Base-by-base conservation (phyloP, 2,888 invertebrate genomes). In the Caenorhabditis afra region DNA sequence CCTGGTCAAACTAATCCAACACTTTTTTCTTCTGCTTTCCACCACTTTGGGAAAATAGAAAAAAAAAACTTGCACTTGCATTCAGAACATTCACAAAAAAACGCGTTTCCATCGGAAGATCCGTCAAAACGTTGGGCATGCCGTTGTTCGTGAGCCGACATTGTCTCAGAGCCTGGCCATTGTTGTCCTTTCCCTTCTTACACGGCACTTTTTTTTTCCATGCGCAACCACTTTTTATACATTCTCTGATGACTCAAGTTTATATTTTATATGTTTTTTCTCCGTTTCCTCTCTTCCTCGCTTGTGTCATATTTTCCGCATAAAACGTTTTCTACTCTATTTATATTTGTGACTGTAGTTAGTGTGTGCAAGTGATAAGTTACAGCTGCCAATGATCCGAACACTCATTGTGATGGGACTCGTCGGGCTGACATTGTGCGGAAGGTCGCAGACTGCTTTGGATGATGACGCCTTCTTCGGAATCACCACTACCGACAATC, bases 401-500 rank as follows among this genome's bases (percentile, higher is more conserved):
- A 11, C 35, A 22, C 14, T 58, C 11, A 1, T 58, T 18, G 4
- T 49, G 35, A 37, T 74, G n/a, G 23, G 52, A 23, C 37, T 57
- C 1, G 37, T 61, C 10, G 52, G 29, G 16, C 11, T 61, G 14
- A n/a, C 23, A 1, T 5, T 16, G 23, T 66, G 65, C 37, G 74
- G 59, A 11, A 61, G 74, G 37, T 44, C 22, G 41, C 41, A 57
- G 8, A 58, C 50, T 23, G 23, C 53, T 41, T 57, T 73, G 1
- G 66, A 78, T 20, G 71, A 73, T 20, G 62, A 78, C 52, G 23
- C 50, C n/a, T 78, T 67, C 44, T 73, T 73, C 50, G 67, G 71
- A 35, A 62, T 78, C 12, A 73, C 78, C 3, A 73, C 78, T 5
- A 78, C 78, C 39, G 61, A 59, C 41, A 55, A 55, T 18, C 78